These are phyloP conservation scores for Drosophila parabipectinata DNA, from an alignment of 1,140 invertebrate species.

Conservation along the genomic window DNA sequence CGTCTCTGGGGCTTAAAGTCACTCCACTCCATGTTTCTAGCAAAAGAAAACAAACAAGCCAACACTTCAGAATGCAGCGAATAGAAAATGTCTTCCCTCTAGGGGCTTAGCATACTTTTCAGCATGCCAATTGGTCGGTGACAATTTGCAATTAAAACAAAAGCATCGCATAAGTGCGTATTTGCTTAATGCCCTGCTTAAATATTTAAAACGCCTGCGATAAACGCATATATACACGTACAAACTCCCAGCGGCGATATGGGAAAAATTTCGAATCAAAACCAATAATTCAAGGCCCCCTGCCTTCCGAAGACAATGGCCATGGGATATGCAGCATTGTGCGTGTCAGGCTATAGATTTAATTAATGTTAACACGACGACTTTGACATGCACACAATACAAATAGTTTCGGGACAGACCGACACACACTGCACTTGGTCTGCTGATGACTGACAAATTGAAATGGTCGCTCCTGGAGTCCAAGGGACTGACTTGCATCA, in stretches of 20 bases:
- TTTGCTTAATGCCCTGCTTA: slow-evolving; percentile 46
- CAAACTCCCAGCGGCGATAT: slow-evolving; percentile 20
- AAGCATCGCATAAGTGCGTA: slow-evolving; percentile 27
- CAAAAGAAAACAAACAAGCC: slow-evolving; percentile 13
- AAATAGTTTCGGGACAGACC: slow-evolving; percentile 47
- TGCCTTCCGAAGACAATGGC: slow-evolving; percentile 1
- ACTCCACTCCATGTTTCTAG: slow-evolving; percentile 11
- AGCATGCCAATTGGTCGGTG: slow-evolving; percentile 24
- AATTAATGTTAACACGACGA: slow-evolving; percentile 81
- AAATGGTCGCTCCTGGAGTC: slow-evolving; percentile 60
- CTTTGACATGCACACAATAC: slow-evolving; percentile 77
- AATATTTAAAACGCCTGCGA: slow-evolving; percentile 40
- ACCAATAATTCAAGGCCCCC: slow-evolving; percentile 40
- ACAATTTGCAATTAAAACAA: slow-evolving; percentile 39
- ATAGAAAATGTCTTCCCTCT: slow-evolving; percentile 22
- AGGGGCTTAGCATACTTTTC: slow-evolving; percentile 61
- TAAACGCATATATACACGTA: slow-evolving; percentile 14
- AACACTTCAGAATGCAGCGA: slow-evolving; percentile 20
- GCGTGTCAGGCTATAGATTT: slow-evolving; percentile 69
- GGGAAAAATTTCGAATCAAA: slow-evolving; percentile 56
- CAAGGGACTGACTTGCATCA: slow-evolving; percentile 66
- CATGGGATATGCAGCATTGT: slow-evolving; percentile 33
- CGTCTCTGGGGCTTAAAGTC: slow-evolving; percentile 4
- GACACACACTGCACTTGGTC: slow-evolving; percentile 41
- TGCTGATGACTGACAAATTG: slow-evolving; percentile 77